Base-by-base conservation (phyloP, 2,113 vertebrate genomes). In the Oncorhynchus keta region DNA sequence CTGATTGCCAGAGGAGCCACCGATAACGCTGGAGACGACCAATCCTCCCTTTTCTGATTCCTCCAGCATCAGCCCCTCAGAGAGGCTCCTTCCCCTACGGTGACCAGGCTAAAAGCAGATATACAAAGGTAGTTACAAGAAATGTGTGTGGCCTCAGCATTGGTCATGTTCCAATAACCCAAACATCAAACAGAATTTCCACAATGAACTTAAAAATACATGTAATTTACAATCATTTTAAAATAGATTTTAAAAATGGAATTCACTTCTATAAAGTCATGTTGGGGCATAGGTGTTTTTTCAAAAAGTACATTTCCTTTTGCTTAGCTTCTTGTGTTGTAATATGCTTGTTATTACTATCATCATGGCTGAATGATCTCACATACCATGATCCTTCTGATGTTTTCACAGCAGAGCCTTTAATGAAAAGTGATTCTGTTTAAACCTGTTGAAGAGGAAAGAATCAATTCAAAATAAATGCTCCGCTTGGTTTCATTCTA, bases 11-110 rank as follows among this genome's bases (percentile, higher is more conserved):
- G 84, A 74, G 51, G 16, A 68, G 3, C 30, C 65, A 30, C 51
- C 59, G 48, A 67, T 76, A 30, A 89, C 69, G 64, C 84, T 84
- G 72, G 90, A 87, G 1, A 92, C 70, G 64, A 88, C 69, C 73
- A 92, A 51, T 1, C 76, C 81, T 1, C 89, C 90, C 1, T 76
- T 76, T 0, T 85, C 88, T 4, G 84, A 82, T 51, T 83, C 87
- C 64, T 92, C 93, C 76, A 92, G 78, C 2, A 87, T 88, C 76
- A 93, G 39, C 11, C 82, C 87, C 0, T 93, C 91, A 51, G 93
- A 93, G 24, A 93, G 84, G 74, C 91, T 92, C 83, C 85, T 71
- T 11, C 39, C 67, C 0, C 69, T 88, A 8, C 78, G 87, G 66
- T 87, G 88, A 20, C 72, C 4, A 22, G 67, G 59, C 92, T 93